Conservation (phyloP, 2,113 vertebrate genomes). For the Elachura formosa region DNA sequence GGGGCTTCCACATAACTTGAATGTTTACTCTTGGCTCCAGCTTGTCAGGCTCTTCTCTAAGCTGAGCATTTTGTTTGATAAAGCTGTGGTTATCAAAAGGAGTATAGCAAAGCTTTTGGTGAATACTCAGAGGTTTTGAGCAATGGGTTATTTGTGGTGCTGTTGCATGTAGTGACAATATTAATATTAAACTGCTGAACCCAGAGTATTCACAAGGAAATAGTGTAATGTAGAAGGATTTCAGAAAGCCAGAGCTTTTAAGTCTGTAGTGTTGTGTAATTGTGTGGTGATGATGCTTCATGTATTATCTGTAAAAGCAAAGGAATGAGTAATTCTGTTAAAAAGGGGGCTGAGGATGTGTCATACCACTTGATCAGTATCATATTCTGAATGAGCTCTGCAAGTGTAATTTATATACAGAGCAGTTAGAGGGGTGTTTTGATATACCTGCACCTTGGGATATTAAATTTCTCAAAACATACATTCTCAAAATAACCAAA, state of each 20-base stretch:
- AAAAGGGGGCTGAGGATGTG: not conserved
- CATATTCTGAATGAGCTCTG: not conserved
- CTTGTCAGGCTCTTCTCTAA: not conserved
- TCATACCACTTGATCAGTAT: not conserved
- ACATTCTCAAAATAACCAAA: not conserved
- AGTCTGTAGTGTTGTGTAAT: not conserved
- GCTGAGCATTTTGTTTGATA: not conserved
- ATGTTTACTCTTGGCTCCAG: conserved; percentile 40
- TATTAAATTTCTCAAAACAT: not conserved
- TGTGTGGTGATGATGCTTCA: not conserved
- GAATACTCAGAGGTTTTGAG: not conserved
- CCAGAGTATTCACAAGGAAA: not conserved
- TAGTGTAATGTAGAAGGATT: not conserved
- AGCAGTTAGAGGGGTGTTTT: not conserved
- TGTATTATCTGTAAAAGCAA: not conserved
- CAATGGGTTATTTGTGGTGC: not conserved
- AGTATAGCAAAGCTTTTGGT: not conserved
- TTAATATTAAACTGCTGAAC: not conserved
- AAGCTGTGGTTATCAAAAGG: conserved; percentile 19
- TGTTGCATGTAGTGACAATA: not conserved
- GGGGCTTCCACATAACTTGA: conserved; percentile 26
- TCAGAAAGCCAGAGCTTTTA: not conserved
- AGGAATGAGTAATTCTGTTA: not conserved
- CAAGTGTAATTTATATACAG: not conserved
- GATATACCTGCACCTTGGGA: not conserved